A percentile compares a stretch with the other conserved stretches of the same genome.
phyloP scores from a whole-genome alignment of 2,797 vertebrate genomes.

The Halcyon badia region DNA sequence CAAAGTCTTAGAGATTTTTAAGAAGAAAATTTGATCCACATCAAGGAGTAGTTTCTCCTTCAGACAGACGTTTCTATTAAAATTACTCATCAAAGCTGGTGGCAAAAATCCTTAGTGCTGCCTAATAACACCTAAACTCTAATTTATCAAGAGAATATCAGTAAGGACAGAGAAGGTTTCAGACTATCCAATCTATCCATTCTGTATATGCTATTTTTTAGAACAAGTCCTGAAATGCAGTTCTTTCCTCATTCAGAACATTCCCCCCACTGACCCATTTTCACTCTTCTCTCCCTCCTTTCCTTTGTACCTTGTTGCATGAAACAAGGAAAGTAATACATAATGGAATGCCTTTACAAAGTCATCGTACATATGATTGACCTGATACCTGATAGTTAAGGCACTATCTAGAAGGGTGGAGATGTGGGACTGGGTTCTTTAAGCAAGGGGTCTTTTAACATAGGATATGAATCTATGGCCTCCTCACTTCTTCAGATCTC shows the following conservation, averaged over 20 bases:
- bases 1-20: neutral
- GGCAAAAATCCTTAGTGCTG: neutral
- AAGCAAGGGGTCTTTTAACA: neutral
- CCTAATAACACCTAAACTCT: neutral
- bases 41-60: neutral
- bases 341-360: neutral
- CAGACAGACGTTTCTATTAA: neutral
- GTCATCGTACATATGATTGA: neutral
- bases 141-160: neutral
- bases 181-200: neutral
- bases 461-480: neutral
- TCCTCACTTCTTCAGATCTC: neutral
- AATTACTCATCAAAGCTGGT: neutral
- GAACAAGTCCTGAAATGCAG: neutral
- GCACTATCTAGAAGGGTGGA: neutral
- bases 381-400: neutral
- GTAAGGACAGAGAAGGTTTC: neutral
- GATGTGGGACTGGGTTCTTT: neutral
- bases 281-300: neutral
- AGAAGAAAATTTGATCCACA: neutral
- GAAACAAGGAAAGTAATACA: neutral
- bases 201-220: neutral
- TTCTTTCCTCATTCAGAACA: neutral
- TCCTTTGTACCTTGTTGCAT: neutral
- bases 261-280: accelerated